Base-by-base conservation (phyloP, 2,888 invertebrate genomes). In the Drosophila basisetae region DNA sequence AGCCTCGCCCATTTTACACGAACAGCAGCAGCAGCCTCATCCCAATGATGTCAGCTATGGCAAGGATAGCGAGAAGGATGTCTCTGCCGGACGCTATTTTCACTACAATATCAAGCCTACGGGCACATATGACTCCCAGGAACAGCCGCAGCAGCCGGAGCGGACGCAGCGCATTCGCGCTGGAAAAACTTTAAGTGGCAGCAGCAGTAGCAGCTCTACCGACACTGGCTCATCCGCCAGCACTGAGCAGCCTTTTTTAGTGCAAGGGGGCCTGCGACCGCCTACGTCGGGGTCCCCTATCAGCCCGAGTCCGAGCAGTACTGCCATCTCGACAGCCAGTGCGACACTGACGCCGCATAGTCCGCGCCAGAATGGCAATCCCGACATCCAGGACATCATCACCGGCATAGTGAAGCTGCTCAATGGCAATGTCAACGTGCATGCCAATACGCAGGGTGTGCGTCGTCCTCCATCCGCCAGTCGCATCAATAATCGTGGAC, bases 321-420 rank as follows among this genome's bases (percentile, higher is more conserved):
- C 90, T 93, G 92, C 72, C 87, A 91, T 70, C 74, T 91, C 82
- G 84, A 84, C 56, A 72, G 83, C 72, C 92, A 93, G 79, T 91
- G 92, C 88, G 70, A 91, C 92, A 47, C 84, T 78, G 79, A 68
- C 79, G 68, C 85, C 89, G 67, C 91, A 91, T 90, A 91, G 89
- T 83, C 88, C 92, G 0, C 90, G 94, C 25, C 94, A 95, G 69
- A 95, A 95, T 83, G 95, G 95, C 6, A 95, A 95, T 92, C 95
- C 96, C 47, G 97, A 97, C 91, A 97, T 98, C 68, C 97, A 98
- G 92, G 97, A 98, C 88, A 97, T 98, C 37, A 97, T 98, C 41
- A 97, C 97, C 2, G 98, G 98, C 11, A 96, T 98, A 58, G 97
- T 98, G 0, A 97, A 98, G 92, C 92, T 98, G 16, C 94, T 98